phyloP scores from a whole-genome alignment of 2,797 vertebrate species.

The Hemibagrus guttatus region DNA sequence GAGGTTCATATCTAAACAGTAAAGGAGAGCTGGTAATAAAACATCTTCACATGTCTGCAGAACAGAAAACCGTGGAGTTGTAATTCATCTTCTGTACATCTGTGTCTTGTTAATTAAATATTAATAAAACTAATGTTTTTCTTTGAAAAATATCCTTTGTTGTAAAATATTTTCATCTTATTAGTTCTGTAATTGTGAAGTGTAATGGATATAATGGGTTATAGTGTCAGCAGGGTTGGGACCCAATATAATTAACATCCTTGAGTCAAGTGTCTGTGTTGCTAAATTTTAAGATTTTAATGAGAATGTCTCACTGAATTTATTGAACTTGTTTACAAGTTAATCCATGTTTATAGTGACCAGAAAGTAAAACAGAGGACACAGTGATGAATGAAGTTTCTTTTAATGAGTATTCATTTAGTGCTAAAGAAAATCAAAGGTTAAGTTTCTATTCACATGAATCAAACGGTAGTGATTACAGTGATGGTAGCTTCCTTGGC shows the following conservation, averaged over 20 bases:
- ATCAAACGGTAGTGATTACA: conserved; percentile 41
- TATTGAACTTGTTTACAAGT: neutral
- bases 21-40: conserved; percentile 85
- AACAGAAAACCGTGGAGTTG: conserved; percentile 71
- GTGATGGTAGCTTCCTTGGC: conserved; percentile 48
- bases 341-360: neutral
- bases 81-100: conserved; percentile 54
- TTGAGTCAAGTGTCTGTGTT: neutral
- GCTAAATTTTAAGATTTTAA: neutral
- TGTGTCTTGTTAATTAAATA: conserved; percentile 32
- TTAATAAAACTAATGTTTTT: neutral
- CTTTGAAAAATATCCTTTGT: neutral
- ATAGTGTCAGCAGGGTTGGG: too few relatives aligned
- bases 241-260: neutral
- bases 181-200: neutral
- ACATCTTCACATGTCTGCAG: conserved; percentile 73
- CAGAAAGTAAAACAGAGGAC: neutral
- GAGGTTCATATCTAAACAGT: conserved; percentile 82
- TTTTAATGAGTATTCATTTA: conserved; percentile 46
- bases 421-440: conserved; percentile 39
- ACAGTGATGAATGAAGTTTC: conserved; percentile 21
- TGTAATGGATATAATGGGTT: neutral
- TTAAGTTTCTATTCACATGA: conserved; percentile 38
- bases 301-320: neutral
- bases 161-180: neutral